phyloP scores from a whole-genome alignment of 2,113 vertebrate species.

The Suncus etruscus region DNA sequence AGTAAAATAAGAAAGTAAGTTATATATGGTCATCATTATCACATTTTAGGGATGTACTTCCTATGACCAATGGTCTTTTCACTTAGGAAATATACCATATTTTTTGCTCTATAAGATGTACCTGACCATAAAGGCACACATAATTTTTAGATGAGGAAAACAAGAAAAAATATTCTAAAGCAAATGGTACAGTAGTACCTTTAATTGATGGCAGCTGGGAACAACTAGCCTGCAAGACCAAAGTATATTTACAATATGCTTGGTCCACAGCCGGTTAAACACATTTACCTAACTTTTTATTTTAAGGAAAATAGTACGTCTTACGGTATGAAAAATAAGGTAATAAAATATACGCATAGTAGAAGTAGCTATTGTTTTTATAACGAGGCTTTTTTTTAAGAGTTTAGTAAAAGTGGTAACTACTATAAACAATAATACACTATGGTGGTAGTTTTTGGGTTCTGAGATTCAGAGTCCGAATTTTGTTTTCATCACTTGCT shows the following conservation, averaged over 20 bases:
- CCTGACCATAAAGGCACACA: too few species aligned
- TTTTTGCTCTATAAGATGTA: too few species aligned
- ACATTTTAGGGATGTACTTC: not conserved
- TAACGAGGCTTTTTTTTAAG: not conserved
- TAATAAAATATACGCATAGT: not conserved
- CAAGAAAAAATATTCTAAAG: too few species aligned
- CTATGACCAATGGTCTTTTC: not conserved
- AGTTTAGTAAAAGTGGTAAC: not conserved
- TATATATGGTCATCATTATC: not conserved
- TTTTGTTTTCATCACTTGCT: not conserved
- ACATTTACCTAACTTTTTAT: too few species aligned
- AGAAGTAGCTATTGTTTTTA: slow-evolving; percentile 20
- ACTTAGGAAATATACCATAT: not conserved
- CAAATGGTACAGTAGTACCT: too few species aligned
- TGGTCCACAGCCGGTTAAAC: too few species aligned
- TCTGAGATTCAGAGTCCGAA: not conserved
- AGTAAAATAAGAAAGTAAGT: not conserved
- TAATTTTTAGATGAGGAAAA: too few species aligned
- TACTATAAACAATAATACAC: not conserved
- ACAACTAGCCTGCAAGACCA: too few species aligned
- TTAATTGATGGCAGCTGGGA: too few species aligned
- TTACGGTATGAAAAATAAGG: too few species aligned
- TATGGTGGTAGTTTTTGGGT: not conserved
- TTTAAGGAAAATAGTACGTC: too few species aligned
- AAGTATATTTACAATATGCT: too few species aligned